A percentile compares a stretch with the other conserved stretches of the same genome.
Conservation (phyloP, 2,797 vertebrate species). For the Microtus californicus region DNA sequence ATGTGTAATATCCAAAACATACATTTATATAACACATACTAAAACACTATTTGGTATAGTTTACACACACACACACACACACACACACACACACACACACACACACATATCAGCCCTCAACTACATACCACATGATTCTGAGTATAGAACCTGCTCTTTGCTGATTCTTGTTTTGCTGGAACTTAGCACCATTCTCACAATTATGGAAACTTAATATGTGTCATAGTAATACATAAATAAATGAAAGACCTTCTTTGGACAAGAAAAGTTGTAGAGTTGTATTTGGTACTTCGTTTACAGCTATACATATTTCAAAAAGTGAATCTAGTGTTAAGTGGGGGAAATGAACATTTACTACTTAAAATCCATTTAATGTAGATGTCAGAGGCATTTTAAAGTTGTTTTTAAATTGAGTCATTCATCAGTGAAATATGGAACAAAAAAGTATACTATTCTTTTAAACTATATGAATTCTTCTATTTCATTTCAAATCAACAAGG, state of each 20-base stretch:
- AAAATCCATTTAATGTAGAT: slow-evolving; percentile 80
- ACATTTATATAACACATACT: not conserved
- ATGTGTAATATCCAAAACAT: not conserved
- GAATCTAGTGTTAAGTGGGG: slow-evolving; percentile 66
- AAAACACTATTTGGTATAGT: slow-evolving; percentile 49
- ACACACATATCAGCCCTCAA: not conserved
- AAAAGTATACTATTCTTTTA: slow-evolving; percentile 76
- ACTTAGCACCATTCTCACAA: not conserved
- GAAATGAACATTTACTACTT: slow-evolving; percentile 75
- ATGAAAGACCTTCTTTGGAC: slow-evolving; percentile 55
- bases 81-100: no score
- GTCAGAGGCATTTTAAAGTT: slow-evolving; percentile 79
- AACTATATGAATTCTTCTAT: slow-evolving; percentile 73
- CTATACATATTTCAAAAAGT: slow-evolving; percentile 71
- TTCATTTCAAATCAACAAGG: slow-evolving; percentile 80
- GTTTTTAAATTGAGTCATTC: slow-evolving; percentile 81
- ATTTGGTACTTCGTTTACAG: slow-evolving; percentile 77
- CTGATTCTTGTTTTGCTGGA: slow-evolving; percentile 54
- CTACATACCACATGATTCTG: not conserved
- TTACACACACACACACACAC: not conserved
- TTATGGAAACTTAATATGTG: slow-evolving; percentile 25
- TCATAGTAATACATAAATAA: slow-evolving; percentile 60
- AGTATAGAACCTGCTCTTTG: not conserved
- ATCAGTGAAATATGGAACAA: slow-evolving; percentile 80
- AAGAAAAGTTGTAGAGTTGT: slow-evolving; percentile 68